A percentile compares a stretch with the other conserved stretches of the same genome.
These are phyloP conservation scores for Chironomus striatipennis DNA, from an alignment of 1,140 invertebrate genomes.

Conservation along the genomic window DNA sequence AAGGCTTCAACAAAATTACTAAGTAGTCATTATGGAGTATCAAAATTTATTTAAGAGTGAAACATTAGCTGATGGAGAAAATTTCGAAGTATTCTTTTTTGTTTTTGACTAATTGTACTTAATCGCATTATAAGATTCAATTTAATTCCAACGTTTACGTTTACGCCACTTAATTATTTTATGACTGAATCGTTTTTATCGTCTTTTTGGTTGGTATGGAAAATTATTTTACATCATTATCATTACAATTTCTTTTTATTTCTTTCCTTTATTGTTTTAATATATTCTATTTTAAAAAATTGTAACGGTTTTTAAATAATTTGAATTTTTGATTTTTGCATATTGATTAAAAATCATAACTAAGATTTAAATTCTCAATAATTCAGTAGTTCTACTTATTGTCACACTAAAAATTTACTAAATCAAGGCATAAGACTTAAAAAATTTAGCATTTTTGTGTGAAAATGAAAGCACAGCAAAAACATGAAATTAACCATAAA, in stretches of 20 bases:
- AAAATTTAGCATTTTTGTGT: not conserved
- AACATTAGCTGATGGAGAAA: not conserved
- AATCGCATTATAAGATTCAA: constrained; percentile 22
- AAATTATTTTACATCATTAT: not conserved
- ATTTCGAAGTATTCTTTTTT: not conserved
- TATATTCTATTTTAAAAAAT: no score
- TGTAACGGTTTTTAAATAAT: not conserved
- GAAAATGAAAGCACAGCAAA: not conserved
- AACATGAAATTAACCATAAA: not conserved
- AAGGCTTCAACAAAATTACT: no score
- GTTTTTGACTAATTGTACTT: constrained; percentile 19
- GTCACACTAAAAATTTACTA: not conserved
- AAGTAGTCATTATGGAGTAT: no score
- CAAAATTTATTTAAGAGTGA: no score
- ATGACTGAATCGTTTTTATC: not conserved
- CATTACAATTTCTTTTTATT: not conserved
- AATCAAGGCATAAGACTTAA: not conserved
- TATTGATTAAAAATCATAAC: no score
- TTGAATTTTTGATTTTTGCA: not conserved
- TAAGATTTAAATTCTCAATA: no score
- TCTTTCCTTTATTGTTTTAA: not conserved
- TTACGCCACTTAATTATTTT: constrained; percentile 21
- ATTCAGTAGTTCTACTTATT: no score
- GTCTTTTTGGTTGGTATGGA: not conserved
- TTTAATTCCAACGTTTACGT: not conserved